Base-by-base conservation (phyloP, 2,113 vertebrate genomes). In the Hydropotes inermis region DNA sequence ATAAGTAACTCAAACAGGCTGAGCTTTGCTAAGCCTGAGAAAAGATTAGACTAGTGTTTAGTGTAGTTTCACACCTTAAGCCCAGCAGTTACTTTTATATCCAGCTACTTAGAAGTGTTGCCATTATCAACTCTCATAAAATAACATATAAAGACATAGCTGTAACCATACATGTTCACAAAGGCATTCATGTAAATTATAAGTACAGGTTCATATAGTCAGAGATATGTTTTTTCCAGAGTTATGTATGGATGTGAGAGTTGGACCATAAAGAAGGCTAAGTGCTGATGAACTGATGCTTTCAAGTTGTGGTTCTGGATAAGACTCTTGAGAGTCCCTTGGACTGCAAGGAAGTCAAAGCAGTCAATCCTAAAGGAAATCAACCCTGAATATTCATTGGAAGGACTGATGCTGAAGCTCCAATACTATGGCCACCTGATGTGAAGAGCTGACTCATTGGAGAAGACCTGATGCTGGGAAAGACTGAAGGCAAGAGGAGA, bases 101-200 rank as follows among this genome's bases (percentile, higher is more conserved):
- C 30, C 60, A 55, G 54, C 36, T 78, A 47, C 84, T 86, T 86
- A 61, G 86, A 82, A 50, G 25, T 61, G 36, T 43, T 87, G 25
- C 39, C 36, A 91, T 92, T 91, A 94, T 39, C 54, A 90, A 39
- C 45, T 47, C 60, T 92, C 91, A 61, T 15, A 91, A 94, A 95
- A 76, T 55, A 82, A 55, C 15, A 39, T 60, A 82, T 30, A 82
- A 87, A 91, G 39, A 64, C 52, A 86, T 45, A 54, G 50, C 17
- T 79, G 11, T 52, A 93, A 93, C 55, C 64, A 85, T 9, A 92
- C 50, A 89, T 33, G 78, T 36, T 97, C 58, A 74, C 30, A 76
- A 93, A 96, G 36, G 54, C 52, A 54, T 57, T 70, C 52, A 28
- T 39, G 15, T 93, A 87, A 61, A 87, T 82, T 54, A 16, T 81